Evolutionary conservation across 2,113 vertebrate genomes (phyloP), one percentile per base, ranked within the genome.

Genomic region (Microtus montanus): DNA sequence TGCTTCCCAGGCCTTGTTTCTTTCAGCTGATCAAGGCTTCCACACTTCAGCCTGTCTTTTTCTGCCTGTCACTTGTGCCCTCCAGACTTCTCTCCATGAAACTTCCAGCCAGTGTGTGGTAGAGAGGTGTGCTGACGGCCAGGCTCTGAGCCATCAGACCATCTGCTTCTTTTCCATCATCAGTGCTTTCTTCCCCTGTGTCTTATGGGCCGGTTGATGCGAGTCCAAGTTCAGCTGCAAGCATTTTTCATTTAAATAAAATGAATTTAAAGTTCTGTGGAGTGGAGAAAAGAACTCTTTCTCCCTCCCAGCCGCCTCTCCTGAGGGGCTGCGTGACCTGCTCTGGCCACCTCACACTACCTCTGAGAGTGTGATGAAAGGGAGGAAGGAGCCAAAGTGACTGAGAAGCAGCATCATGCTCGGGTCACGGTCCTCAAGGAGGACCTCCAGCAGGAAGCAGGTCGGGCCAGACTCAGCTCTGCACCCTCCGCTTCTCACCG

Each of bases 151-250:
- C 91, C 52, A 86, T 3, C 30, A 78, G 87, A 9, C 68, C 93
- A 49, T 78, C n/a, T 87, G 84, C 47, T 77, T 75, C 80, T 58
- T 68, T 88, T 90, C 70, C 47, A 54, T 83, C 71, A 87, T 54
- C 68, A 38, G 10, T 49, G 12, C 15, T 10, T 85, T 22, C 80
- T 22, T 58, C 12, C 26, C 26, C 2, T 52, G 77, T 35, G 75
- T 20, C n/a, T 87, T 87, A 38, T 44, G 41, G 71, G 64, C 22
- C 49, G 78, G 63, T 30, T 80, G 86, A 12, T 63, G 19, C 12
- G 49, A 74, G 17, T 44, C 63, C 74, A 83, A 41, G 75, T 4
- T 82, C 66, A 74, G 35, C 47, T 82, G n/a, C 19, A 78, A 88
- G 74, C 17, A 10, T 54, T 85, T 89, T 77, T 78, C 63, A 93